phyloP scores from a whole-genome alignment of 2,888 invertebrate species.

The Lasioglossum figueresi region DNA sequence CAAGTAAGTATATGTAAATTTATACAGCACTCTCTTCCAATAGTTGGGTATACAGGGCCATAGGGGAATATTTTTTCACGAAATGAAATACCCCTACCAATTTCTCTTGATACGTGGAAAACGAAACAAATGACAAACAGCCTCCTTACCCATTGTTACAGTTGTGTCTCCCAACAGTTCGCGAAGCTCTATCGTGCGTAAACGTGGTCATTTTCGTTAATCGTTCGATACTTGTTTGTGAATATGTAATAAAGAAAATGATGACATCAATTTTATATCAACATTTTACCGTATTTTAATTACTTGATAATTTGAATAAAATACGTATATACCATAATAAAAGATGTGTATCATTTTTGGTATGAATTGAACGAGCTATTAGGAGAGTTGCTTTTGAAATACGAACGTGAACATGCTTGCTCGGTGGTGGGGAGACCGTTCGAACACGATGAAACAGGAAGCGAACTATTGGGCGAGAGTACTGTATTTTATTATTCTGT shows the following conservation, averaged over 20 bases:
- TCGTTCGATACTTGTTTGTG: too few relatives aligned
- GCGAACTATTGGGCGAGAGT: background rate
- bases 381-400: background rate
- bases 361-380: background rate
- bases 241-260: background rate
- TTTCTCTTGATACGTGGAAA: background rate
- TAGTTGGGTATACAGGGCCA: background rate
- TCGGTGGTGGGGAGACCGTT: background rate
- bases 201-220: background rate
- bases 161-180: background rate
- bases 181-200: background rate
- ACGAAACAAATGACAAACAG: background rate
- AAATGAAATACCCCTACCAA: background rate
- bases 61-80: background rate
- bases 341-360: background rate
- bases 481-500: background rate
- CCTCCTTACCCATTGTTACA: background rate
- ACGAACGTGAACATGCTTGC: background rate
- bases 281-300: too few relatives aligned
- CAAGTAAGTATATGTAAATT: constrained; percentile 27
- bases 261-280: background rate
- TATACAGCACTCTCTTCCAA: background rate
- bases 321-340: background rate
- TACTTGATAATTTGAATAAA: background rate
- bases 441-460: background rate